These are phyloP conservation scores for Phaethon lepturus DNA, from an alignment of 2,113 vertebrate species.

Conservation along the genomic window DNA sequence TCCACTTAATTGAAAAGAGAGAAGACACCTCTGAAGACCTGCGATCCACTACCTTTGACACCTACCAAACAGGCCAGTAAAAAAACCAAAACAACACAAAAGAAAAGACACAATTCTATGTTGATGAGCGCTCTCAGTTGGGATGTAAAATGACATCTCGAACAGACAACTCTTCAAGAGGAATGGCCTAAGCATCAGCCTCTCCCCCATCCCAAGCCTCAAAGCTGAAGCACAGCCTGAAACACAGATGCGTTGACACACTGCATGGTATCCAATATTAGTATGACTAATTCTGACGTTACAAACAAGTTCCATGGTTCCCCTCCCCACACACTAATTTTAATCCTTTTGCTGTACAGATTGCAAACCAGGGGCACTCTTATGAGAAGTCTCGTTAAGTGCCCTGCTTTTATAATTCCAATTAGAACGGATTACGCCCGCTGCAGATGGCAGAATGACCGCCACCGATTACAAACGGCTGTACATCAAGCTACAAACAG, in stretches of 20 bases:
- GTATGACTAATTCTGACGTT: background rate
- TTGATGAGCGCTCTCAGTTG: background rate
- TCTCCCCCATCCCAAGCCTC: background rate
- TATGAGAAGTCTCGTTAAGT: conserved; percentile 2
- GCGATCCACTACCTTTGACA: background rate
- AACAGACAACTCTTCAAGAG: background rate
- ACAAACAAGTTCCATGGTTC: background rate
- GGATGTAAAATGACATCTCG: background rate
- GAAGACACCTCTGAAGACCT: background rate
- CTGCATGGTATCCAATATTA: accelerated
- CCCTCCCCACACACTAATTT: background rate
- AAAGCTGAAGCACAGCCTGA: background rate
- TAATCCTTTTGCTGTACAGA: conserved; percentile 1
- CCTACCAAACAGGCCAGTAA: background rate
- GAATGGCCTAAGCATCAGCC: background rate
- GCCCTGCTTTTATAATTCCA: conserved; percentile 3
- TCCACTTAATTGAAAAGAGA: background rate
- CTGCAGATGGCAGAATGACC: conserved; percentile 14
- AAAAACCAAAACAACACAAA: background rate
- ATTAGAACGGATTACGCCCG: conserved; percentile 24
- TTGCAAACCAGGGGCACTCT: background rate
- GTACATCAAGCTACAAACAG: background rate
- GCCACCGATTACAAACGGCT: background rate
- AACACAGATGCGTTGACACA: accelerated
- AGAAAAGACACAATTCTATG: background rate